Conservation (phyloP, 1,140 invertebrate species). For the Pachypeltis micranthus region DNA sequence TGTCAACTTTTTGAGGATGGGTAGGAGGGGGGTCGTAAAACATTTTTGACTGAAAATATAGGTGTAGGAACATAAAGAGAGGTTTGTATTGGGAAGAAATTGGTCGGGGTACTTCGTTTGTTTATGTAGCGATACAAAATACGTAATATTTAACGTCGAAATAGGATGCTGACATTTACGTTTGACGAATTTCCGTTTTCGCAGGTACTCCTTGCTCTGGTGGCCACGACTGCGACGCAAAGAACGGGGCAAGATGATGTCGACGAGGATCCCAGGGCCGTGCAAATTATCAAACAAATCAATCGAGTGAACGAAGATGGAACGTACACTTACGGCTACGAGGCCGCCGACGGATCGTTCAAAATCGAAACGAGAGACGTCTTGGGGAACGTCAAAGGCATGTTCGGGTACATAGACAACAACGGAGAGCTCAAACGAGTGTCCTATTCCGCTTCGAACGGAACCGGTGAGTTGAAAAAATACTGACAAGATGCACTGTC, state of each 20-base stretch:
- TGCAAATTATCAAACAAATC: slow-evolving; percentile 59
- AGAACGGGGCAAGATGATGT: background rate
- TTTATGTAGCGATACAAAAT: too few species aligned
- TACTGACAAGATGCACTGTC: too few species aligned
- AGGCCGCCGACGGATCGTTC: slow-evolving; percentile 70
- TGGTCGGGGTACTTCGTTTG: too few species aligned
- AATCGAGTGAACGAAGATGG: slow-evolving; percentile 70
- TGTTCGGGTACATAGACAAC: slow-evolving; percentile 72
- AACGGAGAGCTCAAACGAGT: slow-evolving; percentile 69
- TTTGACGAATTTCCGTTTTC: background rate
- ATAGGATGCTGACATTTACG: too few species aligned
- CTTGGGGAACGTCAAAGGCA: slow-evolving; percentile 73
- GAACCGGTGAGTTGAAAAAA: slow-evolving; percentile 32
- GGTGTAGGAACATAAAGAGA: too few species aligned
- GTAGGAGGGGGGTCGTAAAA: too few species aligned
- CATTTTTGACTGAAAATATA: too few species aligned
- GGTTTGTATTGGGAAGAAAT: too few species aligned
- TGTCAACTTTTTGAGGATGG: too few species aligned
- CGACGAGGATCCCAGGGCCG: slow-evolving; percentile 34
- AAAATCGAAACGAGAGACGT: slow-evolving; percentile 73
- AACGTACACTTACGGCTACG: slow-evolving; percentile 72
- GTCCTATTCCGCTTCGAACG: slow-evolving; percentile 56
- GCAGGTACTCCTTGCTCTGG: background rate
- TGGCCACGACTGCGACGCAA: background rate
- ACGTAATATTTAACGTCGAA: too few species aligned